Conservation (phyloP, 2,888 invertebrate species). For the Sinotaia quadrata region DNA sequence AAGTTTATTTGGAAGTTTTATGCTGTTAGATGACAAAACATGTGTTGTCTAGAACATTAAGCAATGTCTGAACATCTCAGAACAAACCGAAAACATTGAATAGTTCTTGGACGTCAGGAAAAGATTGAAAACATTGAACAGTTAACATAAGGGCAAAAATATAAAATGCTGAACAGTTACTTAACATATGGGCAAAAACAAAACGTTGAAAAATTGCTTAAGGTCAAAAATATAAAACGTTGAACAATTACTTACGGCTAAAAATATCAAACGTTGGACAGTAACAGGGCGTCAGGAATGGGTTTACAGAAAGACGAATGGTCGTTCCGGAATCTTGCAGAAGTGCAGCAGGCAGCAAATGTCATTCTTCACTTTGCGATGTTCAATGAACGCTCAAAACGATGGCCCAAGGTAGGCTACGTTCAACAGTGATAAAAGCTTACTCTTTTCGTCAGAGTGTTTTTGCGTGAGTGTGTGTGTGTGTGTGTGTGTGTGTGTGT, state of each 20-base stretch:
- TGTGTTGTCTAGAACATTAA: too few species aligned
- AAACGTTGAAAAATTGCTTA: neutral
- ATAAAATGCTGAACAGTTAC: too few species aligned
- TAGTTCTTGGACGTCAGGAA: neutral
- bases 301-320: constrained; percentile 40
- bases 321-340: constrained; percentile 49
- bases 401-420: constrained; percentile 56
- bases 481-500: constrained; percentile 11
- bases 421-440: too few species aligned
- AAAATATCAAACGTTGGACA: too few species aligned
- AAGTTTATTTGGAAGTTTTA: too few species aligned
- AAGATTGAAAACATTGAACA: neutral
- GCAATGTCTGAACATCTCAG: too few species aligned
- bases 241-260: too few species aligned
- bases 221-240: neutral
- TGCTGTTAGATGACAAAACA: too few species aligned
- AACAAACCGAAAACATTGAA: too few species aligned
- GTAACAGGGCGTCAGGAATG: too few species aligned
- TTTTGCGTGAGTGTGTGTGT: constrained; percentile 4
- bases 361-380: constrained; percentile 49
- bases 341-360: constrained; percentile 55
- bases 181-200: neutral
- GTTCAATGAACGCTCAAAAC: constrained; percentile 56
- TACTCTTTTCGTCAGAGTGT: neutral
- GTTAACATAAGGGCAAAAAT: neutral